Conservation (phyloP, 2,888 invertebrate species). For the Lasioglossum villosulum region DNA sequence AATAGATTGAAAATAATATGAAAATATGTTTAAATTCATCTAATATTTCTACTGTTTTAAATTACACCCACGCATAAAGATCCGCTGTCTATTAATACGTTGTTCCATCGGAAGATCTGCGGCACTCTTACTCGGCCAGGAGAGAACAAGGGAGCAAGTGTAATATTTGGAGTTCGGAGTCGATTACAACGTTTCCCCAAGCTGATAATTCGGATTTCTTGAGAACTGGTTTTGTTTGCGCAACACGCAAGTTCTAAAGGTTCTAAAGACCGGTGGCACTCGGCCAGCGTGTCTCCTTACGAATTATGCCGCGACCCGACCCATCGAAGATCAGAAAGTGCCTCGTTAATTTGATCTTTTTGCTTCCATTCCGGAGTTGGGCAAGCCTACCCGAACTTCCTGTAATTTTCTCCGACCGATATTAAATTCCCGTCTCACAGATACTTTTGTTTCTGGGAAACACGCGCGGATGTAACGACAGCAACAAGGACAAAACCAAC, state of each 20-base stretch:
- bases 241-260: constrained; percentile 32
- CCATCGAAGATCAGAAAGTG: constrained; percentile 53
- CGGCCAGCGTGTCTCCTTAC: constrained; percentile 57
- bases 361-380: constrained; percentile 34
- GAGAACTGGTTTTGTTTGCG: constrained; percentile 66
- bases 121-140: not conserved
- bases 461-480: constrained; percentile 19
- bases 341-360: constrained; percentile 53
- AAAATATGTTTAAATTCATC: too few relatives aligned
- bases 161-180: constrained; percentile 1
- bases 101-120: not conserved
- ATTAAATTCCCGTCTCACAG: constrained; percentile 36
- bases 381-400: constrained; percentile 62
- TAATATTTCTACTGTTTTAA: too few relatives aligned
- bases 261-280: constrained; percentile 73
- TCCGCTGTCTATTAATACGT: not conserved
- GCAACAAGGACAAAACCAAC: not conserved
- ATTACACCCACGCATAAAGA: too few relatives aligned
- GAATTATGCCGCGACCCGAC: constrained; percentile 64
- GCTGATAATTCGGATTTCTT: constrained; percentile 67
- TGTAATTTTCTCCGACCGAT: constrained; percentile 62
- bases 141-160: not conserved
- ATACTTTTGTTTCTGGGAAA: constrained; percentile 31
- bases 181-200: constrained; percentile 70
- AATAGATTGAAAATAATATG: too few relatives aligned